Evolutionary conservation across 2,888 invertebrate genomes (phyloP).

Genomic region (Thyatira batis): DNA sequence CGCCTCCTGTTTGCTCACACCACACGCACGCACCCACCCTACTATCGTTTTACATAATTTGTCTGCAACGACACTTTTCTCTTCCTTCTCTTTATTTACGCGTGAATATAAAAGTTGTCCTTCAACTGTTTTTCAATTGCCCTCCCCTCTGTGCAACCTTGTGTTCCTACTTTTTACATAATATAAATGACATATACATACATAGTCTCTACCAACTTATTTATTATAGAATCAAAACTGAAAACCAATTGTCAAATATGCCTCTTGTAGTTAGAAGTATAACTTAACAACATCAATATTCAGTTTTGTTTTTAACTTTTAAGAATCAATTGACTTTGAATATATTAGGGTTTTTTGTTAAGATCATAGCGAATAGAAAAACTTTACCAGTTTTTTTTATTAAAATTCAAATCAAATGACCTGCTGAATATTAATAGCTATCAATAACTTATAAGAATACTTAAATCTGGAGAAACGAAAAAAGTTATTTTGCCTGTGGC

Average conservation of each 20-base stretch:
- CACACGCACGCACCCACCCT: constrained; percentile 15
- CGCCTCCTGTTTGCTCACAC: constrained; percentile 30
- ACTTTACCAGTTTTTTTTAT: not conserved
- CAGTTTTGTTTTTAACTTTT: not conserved
- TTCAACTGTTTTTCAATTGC: not conserved
- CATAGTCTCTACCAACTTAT: not conserved
- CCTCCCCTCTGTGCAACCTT: not conserved
- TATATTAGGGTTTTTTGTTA: not conserved
- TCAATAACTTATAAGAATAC: constrained; percentile 1
- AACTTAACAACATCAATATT: not conserved
- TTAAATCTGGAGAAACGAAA: constrained; percentile 18
- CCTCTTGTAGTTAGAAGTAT: not conserved
- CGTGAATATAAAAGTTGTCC: constrained; percentile 9
- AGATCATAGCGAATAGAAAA: not conserved
- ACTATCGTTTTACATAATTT: constrained; percentile 26
- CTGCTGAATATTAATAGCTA: constrained; percentile 2
- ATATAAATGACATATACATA: not conserved
- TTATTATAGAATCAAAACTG: not conserved
- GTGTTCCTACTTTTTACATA: not conserved
- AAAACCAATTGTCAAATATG: not conserved
- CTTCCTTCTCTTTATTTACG: constrained; percentile 12
- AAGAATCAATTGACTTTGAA: not conserved
- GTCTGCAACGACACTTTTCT: constrained; percentile 10
- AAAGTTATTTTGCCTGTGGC: constrained; percentile 19
- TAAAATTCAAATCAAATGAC: constrained; percentile 1